Percentiles rank a stretch among this genome's conserved stretches.
Conservation (phyloP, 2,888 invertebrate species). For the Caenorhabditis wallacei region DNA sequence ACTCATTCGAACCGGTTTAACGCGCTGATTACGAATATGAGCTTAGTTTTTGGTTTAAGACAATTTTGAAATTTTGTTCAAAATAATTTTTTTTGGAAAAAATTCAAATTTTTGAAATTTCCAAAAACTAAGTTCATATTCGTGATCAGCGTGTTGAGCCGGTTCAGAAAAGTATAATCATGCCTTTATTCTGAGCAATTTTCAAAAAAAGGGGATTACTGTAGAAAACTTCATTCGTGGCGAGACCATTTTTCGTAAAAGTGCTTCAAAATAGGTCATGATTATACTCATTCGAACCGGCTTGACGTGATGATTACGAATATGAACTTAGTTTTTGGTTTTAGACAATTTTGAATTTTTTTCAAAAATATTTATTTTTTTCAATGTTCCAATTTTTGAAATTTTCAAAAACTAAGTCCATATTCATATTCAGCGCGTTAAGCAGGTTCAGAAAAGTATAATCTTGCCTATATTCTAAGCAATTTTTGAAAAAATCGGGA, state of each 20-base stretch:
- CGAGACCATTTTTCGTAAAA: neutral
- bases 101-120: too few relatives aligned
- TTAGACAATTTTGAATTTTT: too few relatives aligned
- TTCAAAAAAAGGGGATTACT: neutral
- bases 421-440: neutral
- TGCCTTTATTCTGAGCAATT: neutral
- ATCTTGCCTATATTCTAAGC: too few relatives aligned
- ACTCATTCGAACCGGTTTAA: too few relatives aligned
- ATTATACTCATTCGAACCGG: conserved; percentile 10
- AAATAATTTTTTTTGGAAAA: too few relatives aligned
- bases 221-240: neutral
- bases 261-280: neutral
- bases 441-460: too few relatives aligned
- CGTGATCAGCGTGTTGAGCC: too few relatives aligned
- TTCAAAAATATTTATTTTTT: neutral
- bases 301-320: neutral
- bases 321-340: neutral
- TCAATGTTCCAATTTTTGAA: neutral
- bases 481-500: too few relatives aligned
- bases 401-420: neutral
- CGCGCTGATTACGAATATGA: too few relatives aligned
- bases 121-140: too few relatives aligned
- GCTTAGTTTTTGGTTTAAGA: too few relatives aligned
- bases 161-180: neutral
- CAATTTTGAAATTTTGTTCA: too few relatives aligned